These are phyloP conservation scores for Cyprinodon diabolis DNA, from an alignment of 2,797 vertebrate species.

Conservation along the genomic window DNA sequence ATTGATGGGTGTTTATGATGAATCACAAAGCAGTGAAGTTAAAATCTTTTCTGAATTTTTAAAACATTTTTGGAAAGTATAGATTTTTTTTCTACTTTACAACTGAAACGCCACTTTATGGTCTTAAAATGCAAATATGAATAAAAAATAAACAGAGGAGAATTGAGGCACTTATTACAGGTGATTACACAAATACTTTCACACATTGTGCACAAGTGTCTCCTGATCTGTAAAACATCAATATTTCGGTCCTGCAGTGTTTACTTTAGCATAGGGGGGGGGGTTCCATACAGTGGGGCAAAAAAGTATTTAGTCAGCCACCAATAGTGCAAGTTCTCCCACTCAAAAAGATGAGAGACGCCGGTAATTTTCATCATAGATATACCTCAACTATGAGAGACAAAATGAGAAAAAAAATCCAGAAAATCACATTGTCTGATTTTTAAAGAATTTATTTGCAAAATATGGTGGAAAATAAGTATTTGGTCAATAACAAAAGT, in stretches of 20 bases:
- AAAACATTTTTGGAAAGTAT: no score
- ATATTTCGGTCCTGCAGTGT: slow-evolving; percentile 10
- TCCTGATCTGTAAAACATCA: slow-evolving; percentile 17
- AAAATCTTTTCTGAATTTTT: slow-evolving; percentile 18
- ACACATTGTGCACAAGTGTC: background rate
- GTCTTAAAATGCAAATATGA: background rate
- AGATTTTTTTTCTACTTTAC: background rate
- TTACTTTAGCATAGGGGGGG: background rate
- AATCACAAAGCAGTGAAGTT: slow-evolving; percentile 42
- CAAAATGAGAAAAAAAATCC: no score
- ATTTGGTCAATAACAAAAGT: no score
- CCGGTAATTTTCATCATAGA: no score
- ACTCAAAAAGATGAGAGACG: no score
- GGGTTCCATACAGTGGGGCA: no score
- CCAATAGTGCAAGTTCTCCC: no score
- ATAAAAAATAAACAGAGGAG: background rate
- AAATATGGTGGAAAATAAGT: no score
- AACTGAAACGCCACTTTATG: background rate
- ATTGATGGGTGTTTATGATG: slow-evolving; percentile 23
- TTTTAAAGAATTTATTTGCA: no score
- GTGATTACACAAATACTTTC: background rate
- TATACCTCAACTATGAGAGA: no score
- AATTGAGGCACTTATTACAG: background rate
- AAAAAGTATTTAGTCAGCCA: no score
- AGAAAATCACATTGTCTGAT: no score